These are phyloP conservation scores for Vulpes ferrilata DNA, from an alignment of 2,113 vertebrate genomes.

Conservation along the genomic window DNA sequence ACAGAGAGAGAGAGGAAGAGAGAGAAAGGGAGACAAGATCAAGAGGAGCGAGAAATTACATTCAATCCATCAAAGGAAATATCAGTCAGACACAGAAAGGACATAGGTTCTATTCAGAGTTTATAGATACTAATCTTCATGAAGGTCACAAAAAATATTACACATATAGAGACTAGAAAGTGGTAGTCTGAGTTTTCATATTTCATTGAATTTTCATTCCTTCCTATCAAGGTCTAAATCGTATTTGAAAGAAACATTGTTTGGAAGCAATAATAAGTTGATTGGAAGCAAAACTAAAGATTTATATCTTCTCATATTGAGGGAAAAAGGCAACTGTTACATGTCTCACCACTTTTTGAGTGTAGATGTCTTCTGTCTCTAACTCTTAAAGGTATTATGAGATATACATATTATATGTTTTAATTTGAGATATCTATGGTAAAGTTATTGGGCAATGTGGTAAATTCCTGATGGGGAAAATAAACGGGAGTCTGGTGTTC, in stretches of 20 bases:
- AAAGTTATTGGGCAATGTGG: neutral
- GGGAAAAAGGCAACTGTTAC: neutral
- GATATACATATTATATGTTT: neutral
- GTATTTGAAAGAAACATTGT: neutral
- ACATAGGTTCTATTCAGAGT: neutral
- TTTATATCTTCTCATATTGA: conserved; percentile 35
- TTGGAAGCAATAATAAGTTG: conserved; percentile 37
- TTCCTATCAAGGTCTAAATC: neutral
- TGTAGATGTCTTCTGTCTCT: neutral
- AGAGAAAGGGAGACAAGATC: neutral
- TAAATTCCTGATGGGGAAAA: neutral
- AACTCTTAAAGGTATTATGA: neutral
- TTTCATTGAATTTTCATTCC: conserved; percentile 29
- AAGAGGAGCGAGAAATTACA: neutral
- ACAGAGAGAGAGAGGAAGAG: no score
- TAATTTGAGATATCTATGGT: neutral
- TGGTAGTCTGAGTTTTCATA: neutral
- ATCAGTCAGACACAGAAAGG: neutral
- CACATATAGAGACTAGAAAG: neutral
- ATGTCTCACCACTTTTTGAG: neutral
- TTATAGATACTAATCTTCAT: neutral
- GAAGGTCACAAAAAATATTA: neutral
- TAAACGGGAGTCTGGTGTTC: neutral
- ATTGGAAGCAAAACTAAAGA: conserved; percentile 44
- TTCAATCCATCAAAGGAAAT: neutral